A percentile compares a stretch with the other conserved stretches of the same genome.
Conservation (phyloP, 1,140 invertebrate genomes). For the Procambarus virginalis region DNA sequence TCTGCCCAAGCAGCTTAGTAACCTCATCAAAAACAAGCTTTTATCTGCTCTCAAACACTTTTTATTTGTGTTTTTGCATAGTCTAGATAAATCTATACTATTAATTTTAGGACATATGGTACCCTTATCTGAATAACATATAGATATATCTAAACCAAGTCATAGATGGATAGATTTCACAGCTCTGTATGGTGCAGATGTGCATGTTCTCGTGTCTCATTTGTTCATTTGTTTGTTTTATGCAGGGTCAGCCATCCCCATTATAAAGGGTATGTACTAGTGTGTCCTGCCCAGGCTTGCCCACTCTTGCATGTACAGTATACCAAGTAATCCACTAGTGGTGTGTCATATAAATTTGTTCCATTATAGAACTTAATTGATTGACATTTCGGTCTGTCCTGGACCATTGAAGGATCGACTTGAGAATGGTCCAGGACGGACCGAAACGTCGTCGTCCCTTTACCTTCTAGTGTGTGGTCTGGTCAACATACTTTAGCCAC, state of each 20-base stretch:
- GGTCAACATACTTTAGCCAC: no score
- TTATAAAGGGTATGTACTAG: slow-evolving; percentile 68
- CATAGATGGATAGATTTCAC: slow-evolving; percentile 3
- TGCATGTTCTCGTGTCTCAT: slow-evolving; percentile 55
- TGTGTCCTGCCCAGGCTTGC: slow-evolving; percentile 34
- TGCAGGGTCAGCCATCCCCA: slow-evolving; percentile 70
- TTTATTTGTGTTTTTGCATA: not conserved
- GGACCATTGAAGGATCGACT: no score
- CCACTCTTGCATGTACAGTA: slow-evolving; percentile 5
- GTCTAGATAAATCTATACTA: not conserved
- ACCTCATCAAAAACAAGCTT: no score
- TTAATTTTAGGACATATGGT: slow-evolving; percentile 1
- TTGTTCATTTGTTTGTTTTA: slow-evolving; percentile 65
- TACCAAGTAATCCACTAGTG: not conserved
- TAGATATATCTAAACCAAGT: slow-evolving; percentile 1
- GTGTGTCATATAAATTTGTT: not conserved
- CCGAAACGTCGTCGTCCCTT: no score
- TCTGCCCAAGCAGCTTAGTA: no score
- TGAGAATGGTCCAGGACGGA: no score
- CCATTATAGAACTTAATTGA: not conserved
- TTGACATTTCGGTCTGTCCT: not conserved
- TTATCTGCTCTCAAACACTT: no score
- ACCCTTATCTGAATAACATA: not conserved
- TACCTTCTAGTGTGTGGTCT: no score
- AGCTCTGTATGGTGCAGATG: not conserved